These are phyloP conservation scores for Sorex maritimensis DNA, from an alignment of 2,797 vertebrate species.

Conservation along the genomic window DNA sequence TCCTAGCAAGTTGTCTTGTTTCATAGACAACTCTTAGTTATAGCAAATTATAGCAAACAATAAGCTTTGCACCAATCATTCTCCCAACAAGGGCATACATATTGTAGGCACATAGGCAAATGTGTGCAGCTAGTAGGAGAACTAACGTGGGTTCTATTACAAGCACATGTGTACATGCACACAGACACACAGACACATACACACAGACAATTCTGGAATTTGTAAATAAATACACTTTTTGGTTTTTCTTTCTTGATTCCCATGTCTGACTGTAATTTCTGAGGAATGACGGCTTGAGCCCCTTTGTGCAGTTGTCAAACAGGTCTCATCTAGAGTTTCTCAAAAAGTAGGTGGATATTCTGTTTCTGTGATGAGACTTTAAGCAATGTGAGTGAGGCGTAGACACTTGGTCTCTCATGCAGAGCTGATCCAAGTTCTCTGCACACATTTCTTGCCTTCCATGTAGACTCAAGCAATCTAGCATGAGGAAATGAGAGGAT, in stretches of 20 bases:
- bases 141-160: neutral
- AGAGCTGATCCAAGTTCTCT: neutral
- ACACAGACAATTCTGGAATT: neutral
- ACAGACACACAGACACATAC: too few species aligned
- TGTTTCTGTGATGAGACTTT: neutral
- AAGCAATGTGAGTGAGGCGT: neutral
- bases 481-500: too few species aligned
- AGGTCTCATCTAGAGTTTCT: neutral
- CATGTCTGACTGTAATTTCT: neutral
- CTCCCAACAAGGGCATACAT: neutral
- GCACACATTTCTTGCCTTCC: too few species aligned
- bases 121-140: neutral
- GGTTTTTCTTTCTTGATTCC: neutral
- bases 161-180: neutral
- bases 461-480: too few species aligned
- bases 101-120: neutral
- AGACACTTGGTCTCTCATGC: neutral
- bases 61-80: neutral
- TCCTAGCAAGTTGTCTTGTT: conserved; percentile 12
- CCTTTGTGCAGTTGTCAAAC: neutral
- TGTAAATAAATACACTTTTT: neutral
- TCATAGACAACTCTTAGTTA: conserved; percentile 33
- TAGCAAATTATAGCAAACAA: conserved; percentile 10
- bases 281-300: neutral
- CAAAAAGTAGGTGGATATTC: neutral